Conservation (phyloP, 2,113 vertebrate species). For the Lampris megalopsis region DNA sequence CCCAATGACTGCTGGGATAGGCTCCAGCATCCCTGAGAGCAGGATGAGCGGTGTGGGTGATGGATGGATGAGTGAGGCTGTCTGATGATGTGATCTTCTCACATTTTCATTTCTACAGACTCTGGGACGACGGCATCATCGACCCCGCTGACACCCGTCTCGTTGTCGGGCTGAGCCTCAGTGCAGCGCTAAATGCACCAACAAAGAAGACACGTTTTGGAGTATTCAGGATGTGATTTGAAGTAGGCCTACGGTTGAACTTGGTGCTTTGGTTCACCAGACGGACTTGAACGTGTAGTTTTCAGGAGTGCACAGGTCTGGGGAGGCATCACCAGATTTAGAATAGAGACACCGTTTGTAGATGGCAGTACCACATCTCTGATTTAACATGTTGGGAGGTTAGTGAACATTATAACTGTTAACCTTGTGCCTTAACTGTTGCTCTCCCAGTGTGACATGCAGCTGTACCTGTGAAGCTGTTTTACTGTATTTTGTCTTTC, state of each 20-base stretch:
- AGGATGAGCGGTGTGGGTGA: too few species aligned
- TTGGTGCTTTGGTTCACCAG: not conserved
- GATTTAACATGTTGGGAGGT: constrained; percentile 1
- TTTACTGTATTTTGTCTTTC: constrained; percentile 33
- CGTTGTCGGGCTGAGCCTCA: constrained; percentile 94
- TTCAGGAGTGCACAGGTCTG: constrained; percentile 15
- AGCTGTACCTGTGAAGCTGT: constrained; percentile 8
- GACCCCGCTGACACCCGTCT: constrained; percentile 95
- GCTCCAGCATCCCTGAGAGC: too few species aligned
- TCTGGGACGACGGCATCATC: constrained; percentile 99
- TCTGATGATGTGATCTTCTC: constrained; percentile 27
- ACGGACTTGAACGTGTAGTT: not conserved
- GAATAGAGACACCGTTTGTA: not conserved
- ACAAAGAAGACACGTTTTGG: constrained; percentile 91
- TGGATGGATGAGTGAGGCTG: constrained; percentile 2
- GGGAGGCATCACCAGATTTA: constrained; percentile 6
- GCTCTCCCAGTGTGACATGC: constrained; percentile 34
- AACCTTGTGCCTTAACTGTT: constrained; percentile 68
- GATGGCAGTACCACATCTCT: not conserved
- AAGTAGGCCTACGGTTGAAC: not conserved
- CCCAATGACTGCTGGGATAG: too few species aligned
- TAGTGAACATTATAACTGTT: constrained; percentile 35
- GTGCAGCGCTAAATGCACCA: constrained; percentile 92
- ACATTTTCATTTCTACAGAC: constrained; percentile 73
- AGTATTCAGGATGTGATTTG: constrained; percentile 91